Percentiles rank a stretch among this genome's conserved stretches.
Evolutionary conservation across 1,140 invertebrate species (phyloP).

Genomic region (Trichonephila clavipes): DNA sequence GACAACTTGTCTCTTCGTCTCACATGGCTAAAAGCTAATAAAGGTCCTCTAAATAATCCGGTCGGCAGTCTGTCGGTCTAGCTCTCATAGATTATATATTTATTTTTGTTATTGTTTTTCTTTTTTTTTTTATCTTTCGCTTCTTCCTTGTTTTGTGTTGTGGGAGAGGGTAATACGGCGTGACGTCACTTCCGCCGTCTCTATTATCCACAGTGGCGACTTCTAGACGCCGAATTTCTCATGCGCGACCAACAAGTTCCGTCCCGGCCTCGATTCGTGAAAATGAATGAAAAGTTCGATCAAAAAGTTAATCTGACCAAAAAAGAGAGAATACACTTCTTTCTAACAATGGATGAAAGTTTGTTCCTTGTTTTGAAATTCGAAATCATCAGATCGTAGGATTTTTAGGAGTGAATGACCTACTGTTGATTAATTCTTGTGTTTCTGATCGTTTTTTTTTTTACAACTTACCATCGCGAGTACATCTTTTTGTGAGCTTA

Average conservation of each 20-base stretch:
- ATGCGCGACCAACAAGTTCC: conserved; percentile 60
- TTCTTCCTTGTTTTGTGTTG: conserved; percentile 63
- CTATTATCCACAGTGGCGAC: conserved; percentile 65
- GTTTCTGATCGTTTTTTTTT: background rate
- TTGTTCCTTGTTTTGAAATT: conserved; percentile 22
- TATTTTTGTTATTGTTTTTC: background rate
- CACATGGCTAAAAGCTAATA: conserved; percentile 58
- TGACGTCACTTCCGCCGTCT: conserved; percentile 70
- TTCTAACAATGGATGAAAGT: background rate
- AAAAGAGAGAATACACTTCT: background rate
- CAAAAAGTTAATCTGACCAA: conserved; percentile 6
- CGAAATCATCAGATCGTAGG: background rate
- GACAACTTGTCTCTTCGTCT: conserved; percentile 49
- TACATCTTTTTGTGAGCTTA: too few relatives aligned
- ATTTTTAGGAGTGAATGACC: background rate
- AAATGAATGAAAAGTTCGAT: background rate
- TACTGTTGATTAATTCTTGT: background rate
- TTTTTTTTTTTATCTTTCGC: conserved; percentile 34
- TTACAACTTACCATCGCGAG: background rate
- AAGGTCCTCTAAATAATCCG: conserved; percentile 55
- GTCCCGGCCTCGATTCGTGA: background rate
- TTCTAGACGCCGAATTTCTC: conserved; percentile 47
- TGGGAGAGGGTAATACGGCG: conserved; percentile 63
- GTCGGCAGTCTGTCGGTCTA: conserved; percentile 68
- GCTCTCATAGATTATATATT: conserved; percentile 64